Base-by-base conservation (phyloP, 2,888 invertebrate species). In the Platerodrilus igneus region DNA sequence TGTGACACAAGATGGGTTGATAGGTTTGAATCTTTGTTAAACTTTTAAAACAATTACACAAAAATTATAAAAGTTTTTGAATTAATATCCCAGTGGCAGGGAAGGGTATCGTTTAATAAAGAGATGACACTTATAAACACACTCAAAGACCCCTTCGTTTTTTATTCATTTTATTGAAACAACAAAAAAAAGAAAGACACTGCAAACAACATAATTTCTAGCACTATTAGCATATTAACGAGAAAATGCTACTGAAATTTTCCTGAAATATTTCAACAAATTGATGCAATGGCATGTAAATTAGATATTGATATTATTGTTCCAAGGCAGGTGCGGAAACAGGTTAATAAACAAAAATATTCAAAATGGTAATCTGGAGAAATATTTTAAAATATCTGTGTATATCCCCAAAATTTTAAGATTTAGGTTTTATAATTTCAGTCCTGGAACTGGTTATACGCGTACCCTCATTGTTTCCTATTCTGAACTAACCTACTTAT, bases 1-100 rank as follows among this genome's bases (percentile, higher is more conserved):
- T 46, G 35, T 25, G 46, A 42, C 11, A 42, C 46, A 13, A 19
- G 45, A 17, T 46, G 42, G 42, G 27, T 37, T 9, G 35, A 36
- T 13, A 26, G 26, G 15, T n/a, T 15, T 4, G 26, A 26, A 13
- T 26, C 26, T 26, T 8, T 26, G 14, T 2, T 14, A 26, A 26
- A 9, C 14, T 26, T 26, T 13, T 8, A n/a, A 26, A n/a, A 15
- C 14, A 18, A 18, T 27, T 29, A 18, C 2, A 9, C 16, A 29
- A 29, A 29, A 4, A 29, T 29, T 2, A 18, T 29, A 9, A 13
- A 29, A 4, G 13, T 16, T 7, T 29, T 29, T 18, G 29, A 29
- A 15, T 18, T 29, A 29, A 9, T 29, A 18, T 29, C 29, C 5
- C 7, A 29, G 8, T 29, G 29, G 29, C 7, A 16, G 6, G 29